phyloP scores from a whole-genome alignment of 1,140 invertebrate genomes.

The Meloidogyne hapla region DNA sequence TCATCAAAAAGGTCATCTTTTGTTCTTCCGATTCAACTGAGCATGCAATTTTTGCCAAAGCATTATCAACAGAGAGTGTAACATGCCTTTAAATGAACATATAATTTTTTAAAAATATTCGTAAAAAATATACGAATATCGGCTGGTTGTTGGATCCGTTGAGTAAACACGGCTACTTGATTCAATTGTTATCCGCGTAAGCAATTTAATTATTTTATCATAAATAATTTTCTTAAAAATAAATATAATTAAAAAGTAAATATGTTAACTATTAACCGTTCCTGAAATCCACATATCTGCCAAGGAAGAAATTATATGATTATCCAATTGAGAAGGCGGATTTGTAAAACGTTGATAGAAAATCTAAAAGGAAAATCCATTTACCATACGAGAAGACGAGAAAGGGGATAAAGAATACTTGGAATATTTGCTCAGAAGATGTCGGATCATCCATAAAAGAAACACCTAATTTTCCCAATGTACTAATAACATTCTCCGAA shows the following conservation, averaged over 20 bases:
- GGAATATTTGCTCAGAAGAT: conserved; percentile 63
- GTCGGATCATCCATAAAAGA: conserved; percentile 84
- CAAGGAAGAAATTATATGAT: conserved; percentile 90
- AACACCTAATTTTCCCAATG: conserved; percentile 93
- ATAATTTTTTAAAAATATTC: not conserved
- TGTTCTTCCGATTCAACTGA: conserved; percentile 84
- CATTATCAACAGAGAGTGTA: conserved; percentile 88
- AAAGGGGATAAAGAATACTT: conserved; percentile 33
- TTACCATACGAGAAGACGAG: not conserved
- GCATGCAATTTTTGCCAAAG: conserved; percentile 86
- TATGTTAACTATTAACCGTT: conserved; percentile 41
- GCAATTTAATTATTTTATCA: conserved; percentile 95
- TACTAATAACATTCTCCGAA: conserved; percentile 91
- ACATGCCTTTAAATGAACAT: conserved; percentile 71
- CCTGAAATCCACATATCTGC: conserved; percentile 88
- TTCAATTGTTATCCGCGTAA: conserved; percentile 88
- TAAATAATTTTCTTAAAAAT: conserved; percentile 72
- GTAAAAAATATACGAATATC: conserved; percentile 31
- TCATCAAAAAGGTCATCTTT: conserved; percentile 78
- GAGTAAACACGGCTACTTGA: conserved; percentile 84
- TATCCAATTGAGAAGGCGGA: conserved; percentile 80
- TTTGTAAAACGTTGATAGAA: conserved; percentile 92
- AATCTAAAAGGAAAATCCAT: conserved; percentile 73
- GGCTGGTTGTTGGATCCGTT: conserved; percentile 69
- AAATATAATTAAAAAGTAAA: conserved; percentile 9